Evolutionary conservation across 2,113 vertebrate genomes (phyloP), one percentile per base, ranked within the genome.

Genomic region (Nerophis ophidion): DNA sequence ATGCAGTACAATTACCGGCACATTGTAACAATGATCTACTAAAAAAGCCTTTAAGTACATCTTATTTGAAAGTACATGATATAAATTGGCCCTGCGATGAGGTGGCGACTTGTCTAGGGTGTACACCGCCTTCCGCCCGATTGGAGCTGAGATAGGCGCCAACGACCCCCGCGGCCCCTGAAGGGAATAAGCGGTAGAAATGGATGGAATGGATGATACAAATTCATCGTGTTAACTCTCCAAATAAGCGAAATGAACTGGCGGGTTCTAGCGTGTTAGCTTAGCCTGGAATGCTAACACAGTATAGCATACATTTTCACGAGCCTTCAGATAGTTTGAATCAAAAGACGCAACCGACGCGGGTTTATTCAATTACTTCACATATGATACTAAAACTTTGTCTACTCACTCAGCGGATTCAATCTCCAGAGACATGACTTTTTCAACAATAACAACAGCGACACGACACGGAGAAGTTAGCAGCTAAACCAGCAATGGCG

Each of bases 351-450:
- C 6, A 51, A 45, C 36, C 17, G 33, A 0, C 9, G 0, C 1
- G 0, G 0, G 15, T 9, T 13, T 36, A 12, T 6, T 0, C 2
- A 0, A 0, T 1, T 0, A 5, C 0, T 33, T 9, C 7, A 5
- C 2, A n/a, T 14, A 11, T 2, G 1, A 0, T 1, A 0, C 13
- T 8, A 40, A 7, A 11, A 16, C 10, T 1, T 0, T 0, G 7
- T 16, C 1, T 15, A 90, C 90, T 91, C 66, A 91, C 90, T 91
- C 90, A 54, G 89, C 88, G 4, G 90, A 91, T 77, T 91, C 90
- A 34, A 91, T 87, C 75, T 91, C 90, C 65, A 91, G 52, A 83
- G 90, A 91, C 90, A 91, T 91, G 72, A 16, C 79, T 79, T 68
- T 63, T 72, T 61, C 0, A 34, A 10, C 38, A 33, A 60, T 57